Evolutionary conservation across 2,888 invertebrate genomes (phyloP).

Genomic region (Baronia brevicornis): DNA sequence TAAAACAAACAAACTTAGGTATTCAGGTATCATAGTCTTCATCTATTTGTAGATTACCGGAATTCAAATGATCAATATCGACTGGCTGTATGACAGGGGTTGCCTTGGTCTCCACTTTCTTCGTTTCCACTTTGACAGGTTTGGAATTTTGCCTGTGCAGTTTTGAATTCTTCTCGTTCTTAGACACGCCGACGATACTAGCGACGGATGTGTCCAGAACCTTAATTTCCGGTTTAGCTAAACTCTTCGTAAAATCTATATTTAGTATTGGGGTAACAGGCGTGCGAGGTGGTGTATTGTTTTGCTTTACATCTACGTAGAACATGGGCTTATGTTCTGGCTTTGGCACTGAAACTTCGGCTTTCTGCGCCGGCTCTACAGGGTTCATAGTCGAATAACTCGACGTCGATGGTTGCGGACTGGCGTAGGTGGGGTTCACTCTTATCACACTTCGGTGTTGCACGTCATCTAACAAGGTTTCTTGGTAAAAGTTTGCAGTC

Average conservation of each 20-base stretch:
- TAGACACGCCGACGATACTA: conserved; percentile 32
- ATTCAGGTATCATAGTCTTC: conserved; percentile 74
- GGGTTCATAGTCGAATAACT: conserved; percentile 38
- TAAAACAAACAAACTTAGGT: conserved; percentile 38
- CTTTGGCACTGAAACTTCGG: conserved; percentile 38
- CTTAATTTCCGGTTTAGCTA: conserved; percentile 57
- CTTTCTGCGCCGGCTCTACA: conserved; percentile 34
- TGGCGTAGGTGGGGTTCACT: conserved; percentile 52
- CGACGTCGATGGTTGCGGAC: conserved; percentile 60
- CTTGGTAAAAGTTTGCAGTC: conserved; percentile 64
- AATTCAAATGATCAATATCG: conserved; percentile 53
- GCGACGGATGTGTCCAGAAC: conserved; percentile 45
- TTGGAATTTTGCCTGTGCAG: conserved; percentile 51
- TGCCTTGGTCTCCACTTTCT: conserved; percentile 38
- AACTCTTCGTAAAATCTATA: conserved; percentile 60
- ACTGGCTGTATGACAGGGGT: conserved; percentile 28
- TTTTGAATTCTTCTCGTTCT: conserved; percentile 25
- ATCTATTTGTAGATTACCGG: conserved; percentile 63
- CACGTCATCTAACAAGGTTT: conserved; percentile 48
- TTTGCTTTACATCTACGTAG: conserved; percentile 26
- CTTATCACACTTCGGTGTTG: conserved; percentile 56
- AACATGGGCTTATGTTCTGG: conserved; percentile 26
- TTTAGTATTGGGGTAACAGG: conserved; percentile 55
- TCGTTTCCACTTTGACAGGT: conserved; percentile 35
- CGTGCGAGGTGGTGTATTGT: conserved; percentile 27